Conservation (phyloP, 2,888 invertebrate genomes). For the Chesias legatella region DNA sequence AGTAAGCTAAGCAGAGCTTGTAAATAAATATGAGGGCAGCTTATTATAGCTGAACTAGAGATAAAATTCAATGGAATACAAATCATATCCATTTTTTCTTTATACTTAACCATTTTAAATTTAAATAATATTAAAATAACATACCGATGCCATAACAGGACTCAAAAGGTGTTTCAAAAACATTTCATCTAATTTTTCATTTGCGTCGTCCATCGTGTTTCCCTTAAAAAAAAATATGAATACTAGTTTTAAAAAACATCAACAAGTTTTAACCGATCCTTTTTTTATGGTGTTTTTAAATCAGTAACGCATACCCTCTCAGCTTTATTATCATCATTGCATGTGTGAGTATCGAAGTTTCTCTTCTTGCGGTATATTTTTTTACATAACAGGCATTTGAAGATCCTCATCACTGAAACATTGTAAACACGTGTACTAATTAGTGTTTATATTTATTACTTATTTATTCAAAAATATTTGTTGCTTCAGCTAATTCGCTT, state of each 20-base stretch:
- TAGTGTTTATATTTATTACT: too few relatives aligned
- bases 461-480: too few relatives aligned
- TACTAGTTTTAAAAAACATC: too few relatives aligned
- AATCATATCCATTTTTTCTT: too few relatives aligned
- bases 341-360: slow-evolving; percentile 50
- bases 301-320: slow-evolving; percentile 27
- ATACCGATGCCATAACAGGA: slow-evolving; percentile 43
- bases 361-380: slow-evolving; percentile 57
- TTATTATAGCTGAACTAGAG: too few relatives aligned
- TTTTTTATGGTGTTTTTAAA: not conserved
- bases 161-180: slow-evolving; percentile 47
- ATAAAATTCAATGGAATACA: too few relatives aligned
- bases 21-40: too few relatives aligned
- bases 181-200: slow-evolving; percentile 40
- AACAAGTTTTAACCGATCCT: too few relatives aligned
- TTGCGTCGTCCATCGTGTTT: slow-evolving; percentile 22
- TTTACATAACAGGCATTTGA: slow-evolving; percentile 58
- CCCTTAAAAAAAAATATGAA: slow-evolving; percentile 28
- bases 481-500: too few relatives aligned
- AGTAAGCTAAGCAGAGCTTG: too few relatives aligned
- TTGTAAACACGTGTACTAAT: too few relatives aligned
- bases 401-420: slow-evolving; percentile 57
- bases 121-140: slow-evolving; percentile 10
- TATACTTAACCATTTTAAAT: too few relatives aligned
- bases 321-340: slow-evolving; percentile 30